phyloP scores from a whole-genome alignment of 1,140 invertebrate genomes.

The Halyomorpha halys region DNA sequence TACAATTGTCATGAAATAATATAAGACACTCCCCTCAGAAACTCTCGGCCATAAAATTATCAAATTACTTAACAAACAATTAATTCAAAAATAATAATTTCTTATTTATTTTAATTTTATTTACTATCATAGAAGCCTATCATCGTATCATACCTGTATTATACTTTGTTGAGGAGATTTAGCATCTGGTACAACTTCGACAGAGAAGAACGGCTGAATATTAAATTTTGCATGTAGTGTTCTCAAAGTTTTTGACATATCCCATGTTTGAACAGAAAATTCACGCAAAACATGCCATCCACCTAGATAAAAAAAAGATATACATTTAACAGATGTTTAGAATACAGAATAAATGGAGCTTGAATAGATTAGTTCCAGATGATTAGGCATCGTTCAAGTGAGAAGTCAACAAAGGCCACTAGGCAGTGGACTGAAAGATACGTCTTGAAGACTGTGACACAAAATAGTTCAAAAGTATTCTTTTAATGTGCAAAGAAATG shows the following conservation, averaged over 20 bases:
- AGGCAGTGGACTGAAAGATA: neutral
- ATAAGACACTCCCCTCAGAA: too few species aligned
- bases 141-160: slow-evolving; percentile 43
- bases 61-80: too few species aligned
- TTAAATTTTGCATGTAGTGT: slow-evolving; percentile 39
- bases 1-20: too few species aligned
- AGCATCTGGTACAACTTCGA: slow-evolving; percentile 42
- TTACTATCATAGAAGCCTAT: too few species aligned
- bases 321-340: neutral
- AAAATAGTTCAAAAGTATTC: too few species aligned
- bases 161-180: slow-evolving; percentile 36
- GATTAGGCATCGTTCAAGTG: neutral
- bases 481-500: too few species aligned
- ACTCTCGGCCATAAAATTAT: too few species aligned
- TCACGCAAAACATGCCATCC: slow-evolving; percentile 43
- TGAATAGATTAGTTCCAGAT: slow-evolving; percentile 6
- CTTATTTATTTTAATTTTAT: too few species aligned
- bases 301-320: slow-evolving; percentile 33
- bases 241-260: slow-evolving; percentile 36
- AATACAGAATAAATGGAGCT: slow-evolving; percentile 13
- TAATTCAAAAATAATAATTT: too few species aligned
- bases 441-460: too few species aligned
- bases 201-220: slow-evolving; percentile 41
- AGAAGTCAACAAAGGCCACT: neutral
- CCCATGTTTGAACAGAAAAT: slow-evolving; percentile 40